These are phyloP conservation scores for Meloidogyne hapla DNA, from an alignment of 1,140 invertebrate species.

Conservation along the genomic window DNA sequence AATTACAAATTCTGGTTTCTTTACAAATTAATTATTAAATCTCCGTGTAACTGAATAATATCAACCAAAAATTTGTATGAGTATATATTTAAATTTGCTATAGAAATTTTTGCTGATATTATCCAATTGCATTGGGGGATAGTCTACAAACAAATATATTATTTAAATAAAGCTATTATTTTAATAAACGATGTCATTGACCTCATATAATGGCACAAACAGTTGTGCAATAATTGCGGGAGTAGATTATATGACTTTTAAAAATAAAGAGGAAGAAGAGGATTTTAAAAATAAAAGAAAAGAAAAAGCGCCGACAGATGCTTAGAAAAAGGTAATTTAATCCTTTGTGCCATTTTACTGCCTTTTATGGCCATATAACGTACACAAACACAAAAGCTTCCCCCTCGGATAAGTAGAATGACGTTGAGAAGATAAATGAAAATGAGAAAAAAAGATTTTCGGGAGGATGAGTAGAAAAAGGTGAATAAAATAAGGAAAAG, in stretches of 20 bases:
- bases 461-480: not conserved
- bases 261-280: not conserved
- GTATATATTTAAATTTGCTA: not conserved
- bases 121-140: not conserved
- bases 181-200: not conserved
- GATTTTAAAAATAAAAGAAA: not conserved
- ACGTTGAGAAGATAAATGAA: constrained; percentile 1
- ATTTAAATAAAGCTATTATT: not conserved
- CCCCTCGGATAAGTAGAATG: not conserved
- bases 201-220: not conserved
- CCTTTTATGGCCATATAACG: not conserved
- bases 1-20: not conserved
- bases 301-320: constrained; percentile 1
- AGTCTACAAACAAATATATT: not conserved
- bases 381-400: not conserved
- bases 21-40: not conserved
- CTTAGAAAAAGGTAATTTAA: not conserved
- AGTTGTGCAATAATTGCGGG: constrained; percentile 1
- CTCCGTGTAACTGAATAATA: not conserved
- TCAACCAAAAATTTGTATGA: not conserved
- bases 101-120: not conserved
- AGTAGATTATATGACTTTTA: not conserved
- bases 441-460: not conserved
- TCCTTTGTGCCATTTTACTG: not conserved
- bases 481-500: not conserved